These are phyloP conservation scores for Buceros bicornis DNA, from an alignment of 2,797 vertebrate species.

Conservation along the genomic window DNA sequence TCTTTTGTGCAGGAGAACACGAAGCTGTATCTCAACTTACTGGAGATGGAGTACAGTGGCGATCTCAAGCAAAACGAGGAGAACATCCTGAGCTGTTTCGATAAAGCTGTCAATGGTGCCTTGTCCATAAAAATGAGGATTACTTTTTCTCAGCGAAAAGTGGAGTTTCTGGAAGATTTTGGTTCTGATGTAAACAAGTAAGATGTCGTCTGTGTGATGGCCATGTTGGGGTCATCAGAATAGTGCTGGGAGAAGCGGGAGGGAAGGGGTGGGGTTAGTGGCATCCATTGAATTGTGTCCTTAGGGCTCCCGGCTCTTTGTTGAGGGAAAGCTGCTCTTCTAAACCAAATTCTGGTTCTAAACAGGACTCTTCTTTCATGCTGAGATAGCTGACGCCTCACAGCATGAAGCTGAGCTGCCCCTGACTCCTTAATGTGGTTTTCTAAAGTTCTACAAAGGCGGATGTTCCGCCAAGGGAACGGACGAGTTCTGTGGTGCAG, in stretches of 20 bases:
- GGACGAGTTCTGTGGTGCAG: background rate
- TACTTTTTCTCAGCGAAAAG: slow-evolving; percentile 95
- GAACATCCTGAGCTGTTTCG: slow-evolving; percentile 93
- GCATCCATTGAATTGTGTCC: accelerated
- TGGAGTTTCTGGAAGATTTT: slow-evolving; percentile 98
- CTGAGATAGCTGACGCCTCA: accelerated
- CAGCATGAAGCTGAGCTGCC: background rate
- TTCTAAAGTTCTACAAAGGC: background rate
- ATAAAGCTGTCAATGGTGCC: slow-evolving; percentile 88
- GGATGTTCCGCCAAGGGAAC: background rate
- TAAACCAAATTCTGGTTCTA: background rate
- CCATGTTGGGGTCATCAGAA: background rate
- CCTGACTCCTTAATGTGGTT: background rate
- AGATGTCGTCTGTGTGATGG: slow-evolving; percentile 39
- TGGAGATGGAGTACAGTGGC: slow-evolving; percentile 94
- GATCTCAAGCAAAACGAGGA: slow-evolving; percentile 93
- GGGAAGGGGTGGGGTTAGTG: background rate
- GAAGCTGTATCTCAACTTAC: slow-evolving; percentile 94
- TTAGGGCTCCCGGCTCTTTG: background rate
- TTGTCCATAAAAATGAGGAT: slow-evolving; percentile 91
- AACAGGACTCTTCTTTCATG: background rate
- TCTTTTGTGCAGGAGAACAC: slow-evolving; percentile 86
- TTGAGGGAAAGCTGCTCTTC: background rate
- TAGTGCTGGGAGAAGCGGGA: accelerated
- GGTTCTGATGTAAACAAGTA: slow-evolving; percentile 94